A percentile compares a stretch with the other conserved stretches of the same genome.
Evolutionary conservation across 1,140 invertebrate genomes (phyloP).

Genomic region (Coboldia fuscipes): DNA sequence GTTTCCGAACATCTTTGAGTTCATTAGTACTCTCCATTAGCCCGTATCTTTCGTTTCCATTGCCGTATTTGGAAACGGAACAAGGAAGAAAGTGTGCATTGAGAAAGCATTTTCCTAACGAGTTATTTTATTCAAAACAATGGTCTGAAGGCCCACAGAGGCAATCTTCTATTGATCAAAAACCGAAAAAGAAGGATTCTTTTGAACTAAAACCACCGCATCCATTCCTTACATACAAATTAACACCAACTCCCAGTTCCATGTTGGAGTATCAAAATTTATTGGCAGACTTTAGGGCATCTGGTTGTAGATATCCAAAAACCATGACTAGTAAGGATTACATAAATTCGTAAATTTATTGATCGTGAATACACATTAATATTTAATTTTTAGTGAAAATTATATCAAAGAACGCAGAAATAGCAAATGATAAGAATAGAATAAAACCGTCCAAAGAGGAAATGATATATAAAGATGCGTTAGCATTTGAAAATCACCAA

Average conservation of each 20-base stretch:
- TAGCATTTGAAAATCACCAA: conserved; percentile 77
- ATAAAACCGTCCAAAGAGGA: conserved; percentile 8
- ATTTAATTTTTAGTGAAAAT: background rate
- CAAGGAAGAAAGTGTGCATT: conserved; percentile 53
- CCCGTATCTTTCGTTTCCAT: conserved; percentile 60
- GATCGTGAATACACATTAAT: background rate
- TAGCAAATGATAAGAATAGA: no score
- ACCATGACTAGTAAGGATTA: conserved; percentile 11
- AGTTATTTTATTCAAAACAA: conserved; percentile 54
- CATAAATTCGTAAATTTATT: background rate
- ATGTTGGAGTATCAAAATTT: conserved; percentile 44
- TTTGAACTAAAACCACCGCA: conserved; percentile 26
- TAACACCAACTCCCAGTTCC: conserved; percentile 38
- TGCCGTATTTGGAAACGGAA: conserved; percentile 80
- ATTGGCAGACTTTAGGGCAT: conserved; percentile 68
- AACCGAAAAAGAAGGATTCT: background rate
- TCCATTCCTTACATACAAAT: conserved; percentile 44
- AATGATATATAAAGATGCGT: conserved; percentile 37
- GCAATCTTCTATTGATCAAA: conserved; percentile 4
- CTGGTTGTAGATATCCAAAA: conserved; percentile 44
- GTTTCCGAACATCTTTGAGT: conserved; percentile 51
- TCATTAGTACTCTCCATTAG: conserved; percentile 63
- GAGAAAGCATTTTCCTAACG: conserved; percentile 52
- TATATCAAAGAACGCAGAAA: conserved; percentile 12
- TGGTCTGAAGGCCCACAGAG: conserved; percentile 17